Conservation (phyloP, 30 jellyfish, hydroid and myxozoan genomes). For the Aurelia coerulea region DNA sequence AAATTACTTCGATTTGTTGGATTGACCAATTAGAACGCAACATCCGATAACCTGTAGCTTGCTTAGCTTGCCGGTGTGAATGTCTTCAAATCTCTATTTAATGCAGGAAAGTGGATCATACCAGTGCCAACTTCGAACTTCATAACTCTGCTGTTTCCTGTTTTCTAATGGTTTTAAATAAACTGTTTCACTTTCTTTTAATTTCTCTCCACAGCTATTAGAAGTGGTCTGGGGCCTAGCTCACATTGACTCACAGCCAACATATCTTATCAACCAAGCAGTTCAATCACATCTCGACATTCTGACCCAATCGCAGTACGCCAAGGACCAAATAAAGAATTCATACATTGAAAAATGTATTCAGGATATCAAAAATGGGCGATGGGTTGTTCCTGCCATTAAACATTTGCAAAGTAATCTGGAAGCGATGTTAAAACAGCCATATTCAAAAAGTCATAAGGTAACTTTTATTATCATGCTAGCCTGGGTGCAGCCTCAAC, state of each 20-base stretch:
- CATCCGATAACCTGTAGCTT: too few species aligned
- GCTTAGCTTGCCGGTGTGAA: too few species aligned
- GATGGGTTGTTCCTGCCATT: constrained; percentile 94
- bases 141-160: too few species aligned
- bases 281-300: constrained; percentile 97
- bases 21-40: too few species aligned
- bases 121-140: too few species aligned
- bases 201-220: constrained; percentile 47
- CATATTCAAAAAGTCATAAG: constrained; percentile 78
- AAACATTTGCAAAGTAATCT: constrained; percentile 84
- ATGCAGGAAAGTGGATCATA: too few species aligned
- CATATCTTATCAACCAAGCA: constrained; percentile 85
- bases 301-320: constrained; percentile 81
- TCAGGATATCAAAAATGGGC: constrained; percentile 74
- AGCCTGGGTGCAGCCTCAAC: not conserved
- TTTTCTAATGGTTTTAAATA: too few species aligned
- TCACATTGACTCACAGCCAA: constrained; percentile 64
- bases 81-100: too few species aligned
- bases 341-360: constrained; percentile 85
- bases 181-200: too few species aligned
- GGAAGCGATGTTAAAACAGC: constrained; percentile 80
- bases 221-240: constrained; percentile 82
- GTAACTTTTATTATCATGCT: constrained; percentile 18
- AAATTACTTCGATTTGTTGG: too few species aligned
- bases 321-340: constrained; percentile 65